Evolutionary conservation across 2,888 invertebrate species (phyloP).

Genomic region (Cordilura impudica): DNA sequence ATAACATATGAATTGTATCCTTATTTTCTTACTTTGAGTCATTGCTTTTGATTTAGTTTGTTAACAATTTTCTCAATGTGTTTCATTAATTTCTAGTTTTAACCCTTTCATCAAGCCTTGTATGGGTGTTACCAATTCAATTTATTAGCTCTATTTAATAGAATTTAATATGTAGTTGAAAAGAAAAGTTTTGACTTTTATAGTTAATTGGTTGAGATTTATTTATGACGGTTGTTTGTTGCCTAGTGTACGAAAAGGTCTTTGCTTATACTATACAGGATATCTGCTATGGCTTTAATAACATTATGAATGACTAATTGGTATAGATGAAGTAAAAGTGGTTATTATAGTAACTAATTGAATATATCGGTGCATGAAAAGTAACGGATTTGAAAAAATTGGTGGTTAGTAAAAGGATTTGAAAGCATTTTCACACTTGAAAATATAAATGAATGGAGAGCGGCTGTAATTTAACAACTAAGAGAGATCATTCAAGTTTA

Average conservation of each 20-base stretch:
- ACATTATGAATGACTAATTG: conserved; percentile 5
- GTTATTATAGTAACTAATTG: no score
- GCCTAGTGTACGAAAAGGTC: no score
- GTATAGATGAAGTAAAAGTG: background rate
- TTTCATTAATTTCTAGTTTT: conserved; percentile 31
- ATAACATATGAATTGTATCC: conserved; percentile 10
- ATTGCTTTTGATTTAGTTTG: conserved; percentile 31
- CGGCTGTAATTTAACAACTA: no score
- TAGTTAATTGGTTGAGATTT: conserved; percentile 10
- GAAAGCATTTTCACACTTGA: no score
- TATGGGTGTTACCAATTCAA: conserved; percentile 22
- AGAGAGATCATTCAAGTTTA: no score
- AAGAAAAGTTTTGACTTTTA: background rate
- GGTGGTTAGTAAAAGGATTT: no score
- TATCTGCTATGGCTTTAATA: no score
- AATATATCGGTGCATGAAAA: no score
- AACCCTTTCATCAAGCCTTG: conserved; percentile 33
- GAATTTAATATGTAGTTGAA: conserved; percentile 25
- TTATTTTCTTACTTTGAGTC: background rate
- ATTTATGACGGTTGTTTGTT: background rate
- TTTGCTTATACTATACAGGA: no score
- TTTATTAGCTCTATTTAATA: conserved; percentile 20
- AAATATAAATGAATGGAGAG: no score
- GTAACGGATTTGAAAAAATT: no score
- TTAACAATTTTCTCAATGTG: conserved; percentile 18